A percentile compares a stretch with the other conserved stretches of the same genome.
Conservation (phyloP, 2,888 invertebrate genomes). For the Cerceris rybyensis region DNA sequence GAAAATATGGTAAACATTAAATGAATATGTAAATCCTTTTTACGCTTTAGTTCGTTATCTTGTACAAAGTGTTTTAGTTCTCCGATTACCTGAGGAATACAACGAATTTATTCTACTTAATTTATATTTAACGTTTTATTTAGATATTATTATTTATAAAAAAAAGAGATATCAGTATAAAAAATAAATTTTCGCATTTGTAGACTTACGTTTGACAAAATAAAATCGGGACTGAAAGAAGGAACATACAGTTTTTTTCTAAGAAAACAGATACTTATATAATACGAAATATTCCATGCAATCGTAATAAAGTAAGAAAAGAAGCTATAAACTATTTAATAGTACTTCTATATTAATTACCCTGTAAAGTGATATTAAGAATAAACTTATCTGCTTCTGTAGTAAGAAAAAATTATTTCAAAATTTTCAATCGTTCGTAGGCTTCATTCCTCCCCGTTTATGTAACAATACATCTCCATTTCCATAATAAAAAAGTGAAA, state of each 20-base stretch:
- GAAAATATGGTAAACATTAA: slow-evolving; percentile 27
- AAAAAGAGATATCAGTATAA: slow-evolving; percentile 8
- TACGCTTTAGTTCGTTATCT: neutral
- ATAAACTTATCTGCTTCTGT: too few relatives aligned
- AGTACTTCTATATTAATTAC: too few relatives aligned
- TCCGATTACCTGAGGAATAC: too few relatives aligned
- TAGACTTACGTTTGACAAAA: slow-evolving; percentile 2
- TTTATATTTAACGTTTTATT: neutral
- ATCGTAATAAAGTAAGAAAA: too few relatives aligned
- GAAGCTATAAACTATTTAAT: neutral
- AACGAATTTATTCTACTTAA: too few relatives aligned
- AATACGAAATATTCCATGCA: neutral
- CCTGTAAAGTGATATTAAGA: too few relatives aligned
- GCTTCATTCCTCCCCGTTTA: too few relatives aligned
- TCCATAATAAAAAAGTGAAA: slow-evolving; percentile 1
- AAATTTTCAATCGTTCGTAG: too few relatives aligned
- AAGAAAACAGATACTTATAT: slow-evolving; percentile 6
- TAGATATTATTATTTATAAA: slow-evolving; percentile 2
- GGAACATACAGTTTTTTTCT: slow-evolving; percentile 6
- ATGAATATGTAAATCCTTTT: slow-evolving; percentile 29
- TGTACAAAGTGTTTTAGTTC: slow-evolving; percentile 1
- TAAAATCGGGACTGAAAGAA: slow-evolving; percentile 10
- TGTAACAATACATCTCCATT: neutral
- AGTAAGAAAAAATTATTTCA: too few relatives aligned
- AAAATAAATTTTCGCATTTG: slow-evolving; percentile 15